Percentiles rank a stretch among this genome's conserved stretches.
phyloP scores from a whole-genome alignment of 2,113 vertebrate genomes.

The Nannospalax galili region DNA sequence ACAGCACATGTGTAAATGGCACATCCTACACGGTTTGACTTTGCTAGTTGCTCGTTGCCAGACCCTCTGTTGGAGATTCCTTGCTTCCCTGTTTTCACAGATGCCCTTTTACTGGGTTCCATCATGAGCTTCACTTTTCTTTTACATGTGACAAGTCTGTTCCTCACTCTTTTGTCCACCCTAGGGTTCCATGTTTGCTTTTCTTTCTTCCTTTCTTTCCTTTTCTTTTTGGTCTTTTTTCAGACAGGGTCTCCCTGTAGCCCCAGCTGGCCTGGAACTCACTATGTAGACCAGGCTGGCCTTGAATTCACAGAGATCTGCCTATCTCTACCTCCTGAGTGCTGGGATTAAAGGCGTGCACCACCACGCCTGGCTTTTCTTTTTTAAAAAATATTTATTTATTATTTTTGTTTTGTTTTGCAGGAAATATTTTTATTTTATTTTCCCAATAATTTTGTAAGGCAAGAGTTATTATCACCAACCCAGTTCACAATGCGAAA shows the following conservation, averaged over 20 bases:
- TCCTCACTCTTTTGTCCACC: neutral
- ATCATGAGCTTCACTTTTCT: neutral
- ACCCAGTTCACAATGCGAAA: slow-evolving; percentile 16
- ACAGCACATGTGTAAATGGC: neutral
- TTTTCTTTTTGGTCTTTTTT: no score
- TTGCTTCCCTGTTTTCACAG: neutral
- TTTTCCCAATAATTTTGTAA: neutral
- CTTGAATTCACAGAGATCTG: no score
- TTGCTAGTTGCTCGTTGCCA: neutral
- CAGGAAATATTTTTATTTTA: slow-evolving; percentile 19
- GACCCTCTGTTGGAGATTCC: neutral
- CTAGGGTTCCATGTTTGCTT: neutral
- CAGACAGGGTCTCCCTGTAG: no score
- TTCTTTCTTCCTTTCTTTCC: no score
- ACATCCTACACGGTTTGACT: neutral
- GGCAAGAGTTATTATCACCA: neutral
- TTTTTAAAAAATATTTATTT: no score
- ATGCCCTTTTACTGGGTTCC: neutral
- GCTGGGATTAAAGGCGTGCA: no score
- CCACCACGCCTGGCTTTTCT: no score
- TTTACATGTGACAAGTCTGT: neutral
- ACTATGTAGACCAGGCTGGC: no score
- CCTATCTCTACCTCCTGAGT: no score
- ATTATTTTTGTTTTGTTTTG: no score
- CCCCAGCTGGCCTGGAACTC: no score